Evolutionary conservation across 2,113 vertebrate genomes (phyloP).

Genomic region (Orthonyx spaldingii): DNA sequence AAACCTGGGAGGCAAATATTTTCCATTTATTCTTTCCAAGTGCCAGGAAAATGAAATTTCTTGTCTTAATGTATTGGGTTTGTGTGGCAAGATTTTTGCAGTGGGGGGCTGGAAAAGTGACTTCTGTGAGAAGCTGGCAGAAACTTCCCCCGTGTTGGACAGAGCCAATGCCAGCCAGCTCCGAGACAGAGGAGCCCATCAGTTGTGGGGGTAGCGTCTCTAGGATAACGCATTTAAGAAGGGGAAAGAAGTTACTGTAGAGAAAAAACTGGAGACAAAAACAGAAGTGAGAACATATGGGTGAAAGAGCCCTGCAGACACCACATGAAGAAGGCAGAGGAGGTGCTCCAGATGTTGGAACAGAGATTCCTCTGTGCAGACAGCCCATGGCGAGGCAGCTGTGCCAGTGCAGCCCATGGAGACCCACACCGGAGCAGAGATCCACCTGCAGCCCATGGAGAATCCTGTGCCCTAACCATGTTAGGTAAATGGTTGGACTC

Average conservation of each 20-base stretch:
- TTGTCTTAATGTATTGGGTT: not conserved
- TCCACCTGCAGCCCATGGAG: not conserved
- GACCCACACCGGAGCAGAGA: not conserved
- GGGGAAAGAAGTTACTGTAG: not conserved
- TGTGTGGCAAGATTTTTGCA: not conserved
- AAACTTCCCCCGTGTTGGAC: not conserved
- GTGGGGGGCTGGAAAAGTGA: not conserved
- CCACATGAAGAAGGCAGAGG: not conserved
- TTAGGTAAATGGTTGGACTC: not conserved
- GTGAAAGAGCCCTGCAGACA: not conserved
- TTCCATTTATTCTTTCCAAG: not conserved
- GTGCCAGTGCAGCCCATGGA: not conserved
- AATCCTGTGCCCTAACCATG: not conserved
- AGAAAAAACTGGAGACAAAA: not conserved
- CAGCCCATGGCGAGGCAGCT: not conserved
- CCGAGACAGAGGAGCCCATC: not conserved
- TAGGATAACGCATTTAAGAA: too few relatives aligned
- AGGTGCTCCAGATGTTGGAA: not conserved
- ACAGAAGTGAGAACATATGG: not conserved
- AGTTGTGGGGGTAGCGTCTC: not conserved
- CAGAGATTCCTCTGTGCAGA: not conserved
- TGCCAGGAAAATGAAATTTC: not conserved
- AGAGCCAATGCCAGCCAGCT: not conserved
- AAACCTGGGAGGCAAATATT: not conserved
- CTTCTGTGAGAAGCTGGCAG: not conserved